These are phyloP conservation scores for Sinocyclocheilus grahami DNA, from an alignment of 2,113 vertebrate species.

Conservation along the genomic window DNA sequence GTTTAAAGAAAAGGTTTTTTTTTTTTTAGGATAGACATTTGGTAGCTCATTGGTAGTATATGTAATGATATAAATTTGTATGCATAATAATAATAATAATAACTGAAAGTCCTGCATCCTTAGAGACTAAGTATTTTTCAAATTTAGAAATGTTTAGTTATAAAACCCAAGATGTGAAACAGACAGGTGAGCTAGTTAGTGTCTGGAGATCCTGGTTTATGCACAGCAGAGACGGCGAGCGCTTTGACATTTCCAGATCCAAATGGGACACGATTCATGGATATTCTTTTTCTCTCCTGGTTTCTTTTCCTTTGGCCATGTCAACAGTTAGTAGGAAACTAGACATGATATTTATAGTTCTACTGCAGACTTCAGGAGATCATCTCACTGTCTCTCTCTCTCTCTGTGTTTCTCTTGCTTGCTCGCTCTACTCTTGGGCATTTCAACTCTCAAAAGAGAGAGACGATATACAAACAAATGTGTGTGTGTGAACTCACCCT, in stretches of 20 bases:
- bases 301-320: constrained; percentile 43
- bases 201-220: neutral
- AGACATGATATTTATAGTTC: constrained; percentile 49
- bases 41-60: too few species aligned
- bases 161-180: constrained; percentile 1
- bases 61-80: neutral
- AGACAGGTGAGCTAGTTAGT: constrained; percentile 28
- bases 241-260: constrained; percentile 44
- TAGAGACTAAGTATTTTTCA: neutral
- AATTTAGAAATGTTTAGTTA: neutral
- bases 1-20: too few species aligned
- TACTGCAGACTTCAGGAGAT: constrained; percentile 13
- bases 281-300: constrained; percentile 25
- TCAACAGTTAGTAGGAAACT: constrained; percentile 40
- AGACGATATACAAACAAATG: constrained; percentile 2
- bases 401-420: neutral
- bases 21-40: too few species aligned
- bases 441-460: neutral
- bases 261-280: constrained; percentile 42
- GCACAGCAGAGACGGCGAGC: neutral
- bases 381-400: neutral
- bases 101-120: neutral
- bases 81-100: neutral
- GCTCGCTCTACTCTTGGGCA: neutral
- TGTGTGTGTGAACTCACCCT: constrained; percentile 18